Conservation (phyloP, 1,140 invertebrate genomes). For the Orchestia grillus region DNA sequence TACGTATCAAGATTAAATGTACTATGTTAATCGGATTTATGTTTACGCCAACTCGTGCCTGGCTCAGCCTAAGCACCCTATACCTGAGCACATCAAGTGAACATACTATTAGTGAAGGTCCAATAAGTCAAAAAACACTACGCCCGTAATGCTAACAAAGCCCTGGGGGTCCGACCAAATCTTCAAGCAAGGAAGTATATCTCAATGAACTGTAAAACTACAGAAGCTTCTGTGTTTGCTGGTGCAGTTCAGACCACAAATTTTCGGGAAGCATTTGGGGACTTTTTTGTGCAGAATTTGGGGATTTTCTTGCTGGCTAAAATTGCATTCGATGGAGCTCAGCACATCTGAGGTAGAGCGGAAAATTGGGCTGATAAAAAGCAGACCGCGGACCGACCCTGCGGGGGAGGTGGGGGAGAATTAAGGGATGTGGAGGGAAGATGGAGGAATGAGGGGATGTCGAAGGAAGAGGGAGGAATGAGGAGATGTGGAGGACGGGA, state of each 20-base stretch:
- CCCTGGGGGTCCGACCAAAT: too few species aligned
- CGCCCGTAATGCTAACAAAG: background rate
- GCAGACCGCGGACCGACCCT: background rate
- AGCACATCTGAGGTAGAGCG: conserved; percentile 31
- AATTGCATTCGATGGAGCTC: conserved; percentile 46
- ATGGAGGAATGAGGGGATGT: background rate
- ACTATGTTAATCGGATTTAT: too few species aligned
- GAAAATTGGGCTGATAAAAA: conserved; percentile 37
- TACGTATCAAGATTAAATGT: too few species aligned
- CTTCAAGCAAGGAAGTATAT: background rate
- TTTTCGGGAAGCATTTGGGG: background rate
- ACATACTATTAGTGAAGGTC: too few species aligned
- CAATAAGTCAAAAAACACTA: too few species aligned
- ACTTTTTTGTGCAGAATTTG: background rate
- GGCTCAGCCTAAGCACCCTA: too few species aligned
- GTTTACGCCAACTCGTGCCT: too few species aligned
- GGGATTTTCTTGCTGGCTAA: conserved; percentile 11
- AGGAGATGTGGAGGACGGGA: background rate
- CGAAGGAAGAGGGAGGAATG: background rate
- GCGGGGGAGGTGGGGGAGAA: background rate
- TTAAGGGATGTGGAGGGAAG: background rate
- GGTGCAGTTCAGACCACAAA: background rate
- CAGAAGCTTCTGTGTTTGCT: background rate
- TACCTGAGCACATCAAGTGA: too few species aligned
- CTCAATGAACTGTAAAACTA: background rate